Base-by-base conservation (phyloP, 1,140 invertebrate genomes). In the Paraescarpia echinospica region DNA sequence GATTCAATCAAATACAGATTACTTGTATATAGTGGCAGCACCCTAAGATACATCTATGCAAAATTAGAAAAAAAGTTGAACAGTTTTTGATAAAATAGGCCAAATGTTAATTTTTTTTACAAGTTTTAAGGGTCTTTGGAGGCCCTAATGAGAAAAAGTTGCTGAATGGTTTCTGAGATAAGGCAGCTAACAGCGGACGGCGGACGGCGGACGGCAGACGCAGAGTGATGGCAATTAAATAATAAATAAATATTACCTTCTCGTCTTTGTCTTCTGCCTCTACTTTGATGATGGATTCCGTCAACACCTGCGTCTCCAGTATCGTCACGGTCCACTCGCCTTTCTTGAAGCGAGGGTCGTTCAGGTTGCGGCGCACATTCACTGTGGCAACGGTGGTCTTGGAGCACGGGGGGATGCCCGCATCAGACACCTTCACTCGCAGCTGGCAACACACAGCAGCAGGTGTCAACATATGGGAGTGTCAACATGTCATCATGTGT, bases 371-470 rank as follows among this genome's bases (percentile, higher is more conserved):
- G 34, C 35, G 33, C n/a, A 93, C 92, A 59, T 91, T 35, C 33
- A 93, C 91, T 8, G 92, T 93, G 35, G 59, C 92, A 92, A 91
- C 92, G 1, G 90, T 34, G 1, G 77, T 33, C 0, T 93, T 91
- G 12, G 59, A 88, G 34, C 92, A 90, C 27, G 88, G 27, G 31
- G 95, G 95, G 34, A 91, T 93, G 5, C 94, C 94, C 31, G 93
- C 92, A 93, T 95, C 95, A 41, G 91, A 77, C n/a, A 94, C 95
- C 31, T 91, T 48, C 1, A 95, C 94, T 48, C 93, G 92, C 18
- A 95, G 35, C 95, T 95, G 93, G 41, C 92, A 93, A 9, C 92
- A 48, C 89, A 27, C 22, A 18, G 59, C 27, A 77, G 59, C 59
- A 77, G 8, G 59, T 4, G 9, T 77, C 59, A 51, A 51, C 48